phyloP scores from a whole-genome alignment of 2,888 invertebrate genomes.

The Pilophorus perplexus region DNA sequence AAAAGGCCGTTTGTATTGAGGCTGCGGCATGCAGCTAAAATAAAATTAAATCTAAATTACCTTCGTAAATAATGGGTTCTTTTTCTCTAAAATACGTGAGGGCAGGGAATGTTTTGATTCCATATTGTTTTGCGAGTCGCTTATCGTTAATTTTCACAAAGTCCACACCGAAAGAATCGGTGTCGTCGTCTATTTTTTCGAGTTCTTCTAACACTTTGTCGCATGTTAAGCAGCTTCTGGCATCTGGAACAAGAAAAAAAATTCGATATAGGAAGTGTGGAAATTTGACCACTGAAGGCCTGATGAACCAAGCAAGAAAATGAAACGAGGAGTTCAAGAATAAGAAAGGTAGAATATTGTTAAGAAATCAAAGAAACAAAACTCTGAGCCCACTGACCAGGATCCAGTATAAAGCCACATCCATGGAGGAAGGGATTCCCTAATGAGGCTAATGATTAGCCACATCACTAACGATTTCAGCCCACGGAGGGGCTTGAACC shows the following conservation, averaged over 20 bases:
- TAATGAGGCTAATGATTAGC: too few species aligned
- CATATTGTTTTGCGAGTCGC: conserved; percentile 92
- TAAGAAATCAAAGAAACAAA: too few species aligned
- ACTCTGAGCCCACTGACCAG: too few species aligned
- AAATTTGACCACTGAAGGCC: neutral
- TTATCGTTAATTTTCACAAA: conserved; percentile 96
- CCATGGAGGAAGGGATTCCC: too few species aligned
- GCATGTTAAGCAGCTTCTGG: conserved; percentile 86
- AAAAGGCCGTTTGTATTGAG: too few species aligned
- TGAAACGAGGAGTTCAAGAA: neutral
- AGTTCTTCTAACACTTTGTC: conserved; percentile 87
- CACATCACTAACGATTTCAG: too few species aligned
- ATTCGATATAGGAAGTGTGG: neutral
- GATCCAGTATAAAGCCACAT: too few species aligned
- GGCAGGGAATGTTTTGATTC: conserved; percentile 92
- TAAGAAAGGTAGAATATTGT: neutral
- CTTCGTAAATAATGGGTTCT: conserved; percentile 94
- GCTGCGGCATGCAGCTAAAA: neutral
- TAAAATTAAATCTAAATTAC: conserved; percentile 54
- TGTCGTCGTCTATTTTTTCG: conserved; percentile 93
- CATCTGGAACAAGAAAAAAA: conserved; percentile 63
- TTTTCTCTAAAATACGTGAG: conserved; percentile 95
- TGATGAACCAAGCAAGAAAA: too few species aligned
- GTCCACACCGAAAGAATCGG: conserved; percentile 90
- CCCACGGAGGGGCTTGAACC: too few species aligned